Evolutionary conservation across 2,797 vertebrate species (phyloP), one percentile per base, ranked within the genome.

Genomic region (Sardinella longiceps): DNA sequence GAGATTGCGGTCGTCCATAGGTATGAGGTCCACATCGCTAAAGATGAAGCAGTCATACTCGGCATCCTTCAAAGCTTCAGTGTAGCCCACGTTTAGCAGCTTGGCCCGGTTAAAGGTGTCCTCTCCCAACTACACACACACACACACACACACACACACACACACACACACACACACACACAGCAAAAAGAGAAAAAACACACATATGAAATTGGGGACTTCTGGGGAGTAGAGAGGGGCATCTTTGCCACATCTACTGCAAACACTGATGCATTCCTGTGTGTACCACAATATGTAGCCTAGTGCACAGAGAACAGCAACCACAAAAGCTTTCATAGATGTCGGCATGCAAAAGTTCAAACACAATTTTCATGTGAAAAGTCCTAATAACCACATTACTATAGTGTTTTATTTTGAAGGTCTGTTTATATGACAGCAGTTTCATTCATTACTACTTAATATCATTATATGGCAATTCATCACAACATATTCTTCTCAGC

Each of bases 1-100:
- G 50, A 99, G 95, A 92, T 99, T 99, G 66, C 98, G 96, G 94
- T 99, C 98, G 0, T 99, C 98, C 98, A 99, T 99, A 20, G 98
- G 98, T 87, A 99, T 96, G 87, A 99, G 95, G 91, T 99, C 98
- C 90, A 99, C 98, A 0, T 99, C 98, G 0, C 98, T 99, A 89
- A 99, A 99, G 94, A 99, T 99, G 94, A 99, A 99, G 95, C 98
- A 99, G 94, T 98, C 95, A 0, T 99, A 99, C 82, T 97, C 96
- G 0, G 93, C 96, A 0, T 99, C 98, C 91, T 97, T 98, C 88
- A 99, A 87, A 0, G 97, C 95, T 93, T 99, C 98, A 9, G 96
- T 95, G 93, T 99, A 99, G 86, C 98, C 98, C 53, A 99, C 96
- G 0, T 99, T 99, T 91, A 99, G 91, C 90, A 99, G 92, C 92